These are phyloP conservation scores for Psettodes erumei DNA, from an alignment of 2,113 vertebrate genomes.

Conservation along the genomic window DNA sequence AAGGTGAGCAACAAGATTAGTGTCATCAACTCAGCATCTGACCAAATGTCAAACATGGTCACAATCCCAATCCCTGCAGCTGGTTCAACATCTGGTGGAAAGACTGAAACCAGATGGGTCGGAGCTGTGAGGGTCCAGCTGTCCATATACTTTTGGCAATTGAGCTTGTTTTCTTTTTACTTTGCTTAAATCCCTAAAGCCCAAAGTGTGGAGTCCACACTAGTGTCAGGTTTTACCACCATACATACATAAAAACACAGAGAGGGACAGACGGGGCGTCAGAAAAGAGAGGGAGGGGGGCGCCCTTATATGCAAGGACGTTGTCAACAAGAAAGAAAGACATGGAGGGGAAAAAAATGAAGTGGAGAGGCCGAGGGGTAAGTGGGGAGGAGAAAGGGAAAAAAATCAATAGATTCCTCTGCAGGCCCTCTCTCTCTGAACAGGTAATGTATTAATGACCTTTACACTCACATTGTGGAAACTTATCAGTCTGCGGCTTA, in stretches of 20 bases:
- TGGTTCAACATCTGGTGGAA: too few relatives aligned
- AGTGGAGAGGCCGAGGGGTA: conserved; percentile 14
- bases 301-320: conserved; percentile 49
- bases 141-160: too few relatives aligned
- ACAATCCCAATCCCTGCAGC: too few relatives aligned
- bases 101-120: too few relatives aligned
- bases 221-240: background rate
- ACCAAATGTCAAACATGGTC: too few relatives aligned
- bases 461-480: conserved; percentile 85
- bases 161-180: too few relatives aligned
- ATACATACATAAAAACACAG: background rate
- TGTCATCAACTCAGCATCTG: too few relatives aligned
- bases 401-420: conserved; percentile 80
- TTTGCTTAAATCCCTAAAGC: too few relatives aligned
- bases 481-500: conserved; percentile 84
- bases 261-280: background rate
- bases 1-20: too few relatives aligned
- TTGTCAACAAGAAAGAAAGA: conserved; percentile 43
- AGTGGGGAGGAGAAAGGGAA: conserved; percentile 19
- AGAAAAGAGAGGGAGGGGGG: background rate
- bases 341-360: conserved; percentile 23
- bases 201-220: background rate
- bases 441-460: conserved; percentile 87
- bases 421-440: conserved; percentile 63
- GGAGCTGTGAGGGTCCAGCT: too few relatives aligned